These are phyloP conservation scores for Macrobrachium rosenbergii DNA, from an alignment of 1,140 invertebrate genomes.

Conservation along the genomic window DNA sequence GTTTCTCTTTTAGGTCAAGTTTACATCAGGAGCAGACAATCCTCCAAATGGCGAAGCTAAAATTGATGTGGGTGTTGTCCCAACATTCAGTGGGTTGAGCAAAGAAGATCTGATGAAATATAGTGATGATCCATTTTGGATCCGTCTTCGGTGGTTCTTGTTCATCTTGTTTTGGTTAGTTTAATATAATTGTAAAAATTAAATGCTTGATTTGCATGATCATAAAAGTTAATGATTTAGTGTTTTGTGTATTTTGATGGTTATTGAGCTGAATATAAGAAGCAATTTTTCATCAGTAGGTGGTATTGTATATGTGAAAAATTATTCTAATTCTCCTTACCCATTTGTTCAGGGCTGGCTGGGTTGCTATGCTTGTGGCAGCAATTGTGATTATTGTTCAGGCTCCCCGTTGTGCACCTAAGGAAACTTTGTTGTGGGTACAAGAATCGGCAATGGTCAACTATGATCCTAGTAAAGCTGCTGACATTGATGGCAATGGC, in stretches of 20 bases:
- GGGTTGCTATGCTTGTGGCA: conserved; percentile 87
- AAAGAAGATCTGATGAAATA: conserved; percentile 92
- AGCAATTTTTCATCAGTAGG: background rate
- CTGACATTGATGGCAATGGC: conserved; percentile 7
- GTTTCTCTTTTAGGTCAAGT: conserved; percentile 33
- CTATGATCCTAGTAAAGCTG: conserved; percentile 16
- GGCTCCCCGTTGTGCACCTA: conserved; percentile 83
- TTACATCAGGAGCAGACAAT: conserved; percentile 27
- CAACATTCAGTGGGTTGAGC: conserved; percentile 81
- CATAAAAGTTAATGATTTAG: too few species aligned
- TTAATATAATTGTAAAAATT: too few species aligned
- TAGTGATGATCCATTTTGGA: conserved; percentile 93
- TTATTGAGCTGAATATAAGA: background rate
- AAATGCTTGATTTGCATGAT: background rate
- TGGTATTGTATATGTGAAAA: background rate
- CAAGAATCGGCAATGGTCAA: conserved; percentile 66
- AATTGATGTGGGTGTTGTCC: conserved; percentile 34
- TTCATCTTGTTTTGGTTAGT: conserved; percentile 89
- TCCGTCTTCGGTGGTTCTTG: conserved; percentile 85
- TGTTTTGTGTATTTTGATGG: too few species aligned
- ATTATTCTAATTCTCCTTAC: background rate
- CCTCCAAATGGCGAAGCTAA: conserved; percentile 56
- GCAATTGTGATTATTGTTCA: conserved; percentile 86
- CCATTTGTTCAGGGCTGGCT: conserved; percentile 69
- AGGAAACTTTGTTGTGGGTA: conserved; percentile 71